Percentiles rank a stretch among this genome's conserved stretches.
phyloP scores from a whole-genome alignment of 2,797 vertebrate genomes.

The Phataginus tricuspis region DNA sequence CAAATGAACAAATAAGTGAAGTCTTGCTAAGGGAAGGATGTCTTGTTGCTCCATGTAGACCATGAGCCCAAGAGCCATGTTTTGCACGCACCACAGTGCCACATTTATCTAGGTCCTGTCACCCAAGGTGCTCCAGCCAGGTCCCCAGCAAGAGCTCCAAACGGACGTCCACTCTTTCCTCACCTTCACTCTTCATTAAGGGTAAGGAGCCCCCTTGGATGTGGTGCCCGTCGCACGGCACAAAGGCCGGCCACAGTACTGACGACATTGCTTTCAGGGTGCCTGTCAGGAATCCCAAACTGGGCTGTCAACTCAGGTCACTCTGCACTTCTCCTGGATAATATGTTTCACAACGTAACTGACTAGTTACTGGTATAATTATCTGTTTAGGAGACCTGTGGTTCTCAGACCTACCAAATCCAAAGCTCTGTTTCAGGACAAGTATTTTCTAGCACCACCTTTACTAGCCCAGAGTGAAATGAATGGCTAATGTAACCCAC shows the following conservation, averaged over 20 bases:
- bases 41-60: background rate
- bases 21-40: background rate
- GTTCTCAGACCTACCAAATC: slow-evolving; percentile 20
- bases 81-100: background rate
- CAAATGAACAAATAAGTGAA: background rate
- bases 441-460: slow-evolving; percentile 31
- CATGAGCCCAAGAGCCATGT: background rate
- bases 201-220: background rate
- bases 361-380: background rate
- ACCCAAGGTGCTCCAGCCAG: background rate
- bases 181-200: background rate
- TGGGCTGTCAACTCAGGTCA: background rate
- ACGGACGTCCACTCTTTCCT: background rate
- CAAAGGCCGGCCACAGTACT: background rate
- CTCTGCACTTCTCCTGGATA: background rate
- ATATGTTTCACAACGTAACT: background rate
- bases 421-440: background rate
- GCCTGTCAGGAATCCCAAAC: background rate
- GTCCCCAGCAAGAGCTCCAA: background rate
- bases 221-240: accelerated
- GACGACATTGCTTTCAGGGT: background rate
- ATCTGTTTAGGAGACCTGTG: slow-evolving; percentile 10
- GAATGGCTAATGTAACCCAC: slow-evolving; percentile 44
- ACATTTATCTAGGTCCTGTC: background rate
- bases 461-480: slow-evolving; percentile 43